Evolutionary conservation across 2,113 vertebrate species (phyloP).

Genomic region (Hippocampus guttulatus): DNA sequence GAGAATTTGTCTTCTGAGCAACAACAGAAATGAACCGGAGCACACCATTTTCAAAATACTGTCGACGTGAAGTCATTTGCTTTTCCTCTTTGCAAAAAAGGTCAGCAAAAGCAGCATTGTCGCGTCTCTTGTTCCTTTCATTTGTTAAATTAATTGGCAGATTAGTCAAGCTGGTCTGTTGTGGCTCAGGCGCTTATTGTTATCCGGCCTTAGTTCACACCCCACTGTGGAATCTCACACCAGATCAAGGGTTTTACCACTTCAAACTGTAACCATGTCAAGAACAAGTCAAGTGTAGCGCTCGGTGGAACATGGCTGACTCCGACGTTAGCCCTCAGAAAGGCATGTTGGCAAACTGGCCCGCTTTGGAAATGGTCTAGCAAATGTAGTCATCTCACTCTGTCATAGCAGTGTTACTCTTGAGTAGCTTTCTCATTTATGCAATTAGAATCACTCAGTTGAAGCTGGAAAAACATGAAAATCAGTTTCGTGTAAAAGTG

Average conservation of each 20-base stretch:
- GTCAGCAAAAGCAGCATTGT: neutral
- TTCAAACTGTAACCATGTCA: neutral
- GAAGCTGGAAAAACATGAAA: constrained; percentile 42
- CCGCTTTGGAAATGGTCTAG: constrained; percentile 12
- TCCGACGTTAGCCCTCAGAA: constrained; percentile 45
- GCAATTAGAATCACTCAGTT: constrained; percentile 31
- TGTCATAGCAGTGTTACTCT: constrained; percentile 20
- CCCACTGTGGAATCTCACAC: neutral
- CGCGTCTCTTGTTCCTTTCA: neutral
- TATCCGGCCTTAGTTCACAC: neutral
- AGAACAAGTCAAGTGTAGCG: neutral
- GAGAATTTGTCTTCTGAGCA: too few species aligned
- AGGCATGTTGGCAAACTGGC: constrained; percentile 33
- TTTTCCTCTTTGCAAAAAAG: neutral
- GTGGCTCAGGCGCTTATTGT: neutral
- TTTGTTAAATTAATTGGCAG: neutral
- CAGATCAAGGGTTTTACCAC: neutral
- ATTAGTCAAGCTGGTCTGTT: too few species aligned
- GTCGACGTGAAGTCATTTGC: neutral
- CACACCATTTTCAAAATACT: neutral
- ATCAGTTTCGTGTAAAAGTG: constrained; percentile 33
- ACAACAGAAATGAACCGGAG: too few species aligned
- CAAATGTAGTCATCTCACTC: constrained; percentile 22
- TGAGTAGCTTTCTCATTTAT: constrained; percentile 32
- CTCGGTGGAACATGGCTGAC: constrained; percentile 23